Conservation (phyloP, 2,113 vertebrate genomes). For the Barnardius zonarius region DNA sequence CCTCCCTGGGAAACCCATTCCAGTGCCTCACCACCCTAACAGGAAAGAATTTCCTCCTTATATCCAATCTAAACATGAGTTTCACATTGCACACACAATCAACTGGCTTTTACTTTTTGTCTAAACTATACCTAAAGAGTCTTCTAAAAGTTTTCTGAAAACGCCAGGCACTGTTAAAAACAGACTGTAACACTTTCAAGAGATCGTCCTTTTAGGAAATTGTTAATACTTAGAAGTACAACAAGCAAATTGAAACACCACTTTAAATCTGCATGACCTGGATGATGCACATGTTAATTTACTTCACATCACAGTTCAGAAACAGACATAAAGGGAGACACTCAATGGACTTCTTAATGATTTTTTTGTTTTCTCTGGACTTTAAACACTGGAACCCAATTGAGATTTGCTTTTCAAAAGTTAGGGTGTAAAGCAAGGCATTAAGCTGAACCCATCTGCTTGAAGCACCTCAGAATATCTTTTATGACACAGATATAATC, state of each 20-base stretch:
- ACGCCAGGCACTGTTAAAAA: neutral
- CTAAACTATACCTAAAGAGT: neutral
- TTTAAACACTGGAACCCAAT: neutral
- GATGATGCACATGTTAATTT: neutral
- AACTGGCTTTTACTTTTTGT: neutral
- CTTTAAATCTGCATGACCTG: neutral
- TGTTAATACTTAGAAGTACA: neutral
- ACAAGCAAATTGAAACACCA: neutral
- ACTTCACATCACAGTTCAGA: neutral
- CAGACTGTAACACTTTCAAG: neutral
- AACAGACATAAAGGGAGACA: neutral
- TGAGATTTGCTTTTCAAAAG: neutral
- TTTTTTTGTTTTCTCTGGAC: neutral
- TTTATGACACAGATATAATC: neutral
- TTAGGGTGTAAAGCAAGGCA: fast-evolving
- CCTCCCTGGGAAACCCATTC: too few relatives aligned
- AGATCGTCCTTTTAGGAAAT: neutral
- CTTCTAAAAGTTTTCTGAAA: neutral
- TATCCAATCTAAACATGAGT: neutral
- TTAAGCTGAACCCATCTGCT: neutral
- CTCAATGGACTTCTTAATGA: neutral
- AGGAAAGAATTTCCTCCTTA: too few relatives aligned
- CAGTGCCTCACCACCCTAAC: too few relatives aligned
- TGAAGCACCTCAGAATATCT: neutral
- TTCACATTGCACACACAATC: neutral